Conservation (phyloP, 2,797 vertebrate species). For the Coregonus suidteri region DNA sequence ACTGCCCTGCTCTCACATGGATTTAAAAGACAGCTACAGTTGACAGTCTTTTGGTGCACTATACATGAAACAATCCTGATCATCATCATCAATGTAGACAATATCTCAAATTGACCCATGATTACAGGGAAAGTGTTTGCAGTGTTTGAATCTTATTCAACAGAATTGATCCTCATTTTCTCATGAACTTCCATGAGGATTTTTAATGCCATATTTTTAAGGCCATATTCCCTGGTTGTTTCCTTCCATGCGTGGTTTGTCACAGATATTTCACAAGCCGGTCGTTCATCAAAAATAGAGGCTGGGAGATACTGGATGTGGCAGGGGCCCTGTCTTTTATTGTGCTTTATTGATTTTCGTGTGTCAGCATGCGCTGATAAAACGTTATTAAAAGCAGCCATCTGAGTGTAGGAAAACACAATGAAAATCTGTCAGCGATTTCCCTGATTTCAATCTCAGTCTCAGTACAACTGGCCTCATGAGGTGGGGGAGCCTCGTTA, state of each 20-base stretch:
- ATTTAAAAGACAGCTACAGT: too few species aligned
- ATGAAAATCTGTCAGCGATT: slow-evolving; percentile 21
- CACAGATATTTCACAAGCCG: slow-evolving; percentile 22
- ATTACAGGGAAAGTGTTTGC: too few species aligned
- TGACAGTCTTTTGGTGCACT: too few species aligned
- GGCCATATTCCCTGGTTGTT: not conserved
- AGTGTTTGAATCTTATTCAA: too few species aligned
- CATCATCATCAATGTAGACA: too few species aligned
- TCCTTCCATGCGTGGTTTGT: too few species aligned
- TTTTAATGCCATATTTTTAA: too few species aligned
- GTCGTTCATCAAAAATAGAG: slow-evolving; percentile 40
- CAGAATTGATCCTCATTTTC: too few species aligned
- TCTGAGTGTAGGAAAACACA: slow-evolving; percentile 15
- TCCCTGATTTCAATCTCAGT: slow-evolving; percentile 18
- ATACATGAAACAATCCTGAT: too few species aligned
- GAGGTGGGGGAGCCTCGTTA: slow-evolving; percentile 6
- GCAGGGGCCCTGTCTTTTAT: slow-evolving; percentile 35
- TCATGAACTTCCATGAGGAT: too few species aligned
- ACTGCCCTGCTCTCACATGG: too few species aligned
- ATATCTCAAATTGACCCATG: too few species aligned
- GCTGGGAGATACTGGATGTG: slow-evolving; percentile 34
- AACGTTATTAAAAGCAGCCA: slow-evolving; percentile 56
- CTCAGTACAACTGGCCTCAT: not conserved
- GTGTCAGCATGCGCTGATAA: slow-evolving; percentile 54
- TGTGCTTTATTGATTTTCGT: slow-evolving; percentile 50